phyloP scores from a whole-genome alignment of 2,113 vertebrate species.

The Rhizomys pruinosus region DNA sequence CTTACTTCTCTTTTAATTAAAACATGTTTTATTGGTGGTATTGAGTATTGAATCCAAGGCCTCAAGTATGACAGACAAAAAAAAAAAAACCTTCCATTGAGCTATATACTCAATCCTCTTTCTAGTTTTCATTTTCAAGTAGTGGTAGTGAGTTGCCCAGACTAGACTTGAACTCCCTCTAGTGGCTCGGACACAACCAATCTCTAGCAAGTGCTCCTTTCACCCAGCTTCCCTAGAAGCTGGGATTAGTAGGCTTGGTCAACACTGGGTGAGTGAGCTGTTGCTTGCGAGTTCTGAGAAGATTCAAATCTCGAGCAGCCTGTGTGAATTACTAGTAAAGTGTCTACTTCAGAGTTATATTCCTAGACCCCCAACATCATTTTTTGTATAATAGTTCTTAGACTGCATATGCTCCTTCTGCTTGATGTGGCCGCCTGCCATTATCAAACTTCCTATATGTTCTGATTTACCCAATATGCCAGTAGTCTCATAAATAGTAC shows the following conservation, averaged over 20 bases:
- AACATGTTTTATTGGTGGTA: not conserved
- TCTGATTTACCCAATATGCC: no score
- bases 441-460: no score
- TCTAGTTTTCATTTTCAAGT: not conserved
- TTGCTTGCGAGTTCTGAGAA: not conserved
- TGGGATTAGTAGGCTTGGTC: not conserved
- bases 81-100: not conserved
- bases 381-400: not conserved
- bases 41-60: not conserved
- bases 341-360: not conserved
- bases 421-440: no score
- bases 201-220: not conserved
- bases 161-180: not conserved
- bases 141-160: not conserved
- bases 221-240: not conserved
- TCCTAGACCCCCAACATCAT: not conserved
- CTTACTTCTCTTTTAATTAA: no score
- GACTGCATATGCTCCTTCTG: conserved; percentile 15
- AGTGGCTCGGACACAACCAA: not conserved
- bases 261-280: not conserved
- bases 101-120: not conserved
- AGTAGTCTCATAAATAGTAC: no score
- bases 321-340: not conserved
- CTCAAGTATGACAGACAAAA: not conserved
- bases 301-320: no score